Evolutionary conservation across 2,888 invertebrate species (phyloP).

Genomic region (Drosophila pseudotalamancana): DNA sequence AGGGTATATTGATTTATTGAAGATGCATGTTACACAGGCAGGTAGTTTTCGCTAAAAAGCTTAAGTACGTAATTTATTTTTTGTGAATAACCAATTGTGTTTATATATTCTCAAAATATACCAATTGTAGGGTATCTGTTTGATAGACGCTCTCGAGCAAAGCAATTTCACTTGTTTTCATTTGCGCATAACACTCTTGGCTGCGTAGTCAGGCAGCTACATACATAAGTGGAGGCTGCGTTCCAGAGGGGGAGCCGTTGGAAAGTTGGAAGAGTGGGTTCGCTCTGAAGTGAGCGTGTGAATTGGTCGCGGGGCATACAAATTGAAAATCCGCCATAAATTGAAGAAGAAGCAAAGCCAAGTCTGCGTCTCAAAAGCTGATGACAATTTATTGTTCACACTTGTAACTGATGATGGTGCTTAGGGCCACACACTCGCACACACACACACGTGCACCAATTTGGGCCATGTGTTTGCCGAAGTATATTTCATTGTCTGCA

Average conservation of each 20-base stretch:
- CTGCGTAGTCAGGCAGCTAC: conserved; percentile 41
- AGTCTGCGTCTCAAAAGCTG: conserved; percentile 68
- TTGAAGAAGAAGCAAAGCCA: conserved; percentile 66
- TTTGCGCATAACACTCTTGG: conserved; percentile 50
- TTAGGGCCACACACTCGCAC: conserved; percentile 56
- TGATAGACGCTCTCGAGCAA: too few species aligned
- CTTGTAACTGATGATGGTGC: conserved; percentile 81
- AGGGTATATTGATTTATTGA: too few species aligned
- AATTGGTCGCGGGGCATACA: conserved; percentile 59
- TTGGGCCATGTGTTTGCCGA: conserved; percentile 59
- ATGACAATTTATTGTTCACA: conserved; percentile 81
- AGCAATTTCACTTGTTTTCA: too few species aligned
- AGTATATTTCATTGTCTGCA: conserved; percentile 77
- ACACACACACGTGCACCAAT: conserved; percentile 46
- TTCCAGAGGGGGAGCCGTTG: background rate
- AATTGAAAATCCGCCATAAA: conserved; percentile 81
- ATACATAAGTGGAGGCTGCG: conserved; percentile 10
- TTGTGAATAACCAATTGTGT: too few species aligned
- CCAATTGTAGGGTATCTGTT: too few species aligned
- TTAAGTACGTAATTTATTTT: too few species aligned
- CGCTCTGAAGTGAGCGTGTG: conserved; percentile 23
- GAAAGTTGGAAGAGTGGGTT: background rate
- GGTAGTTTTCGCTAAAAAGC: too few species aligned
- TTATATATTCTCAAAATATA: too few species aligned
- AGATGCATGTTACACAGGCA: too few species aligned